Evolutionary conservation across 2,888 invertebrate species (phyloP).

Genomic region (Synanthedon formicaeformis): DNA sequence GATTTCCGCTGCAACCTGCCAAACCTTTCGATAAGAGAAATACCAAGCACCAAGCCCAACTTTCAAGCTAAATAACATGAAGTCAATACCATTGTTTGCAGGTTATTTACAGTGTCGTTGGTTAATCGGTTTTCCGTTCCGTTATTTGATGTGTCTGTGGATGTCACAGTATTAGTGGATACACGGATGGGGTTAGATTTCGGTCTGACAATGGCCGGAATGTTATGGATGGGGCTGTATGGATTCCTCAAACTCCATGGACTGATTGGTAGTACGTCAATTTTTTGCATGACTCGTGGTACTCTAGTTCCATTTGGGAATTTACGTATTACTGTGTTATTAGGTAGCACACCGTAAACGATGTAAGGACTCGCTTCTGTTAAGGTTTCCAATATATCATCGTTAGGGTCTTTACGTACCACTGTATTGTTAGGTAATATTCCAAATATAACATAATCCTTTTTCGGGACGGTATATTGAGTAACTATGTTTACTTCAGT

Average conservation of each 20-base stretch:
- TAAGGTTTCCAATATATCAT: slow-evolving; percentile 74
- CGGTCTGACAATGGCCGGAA: slow-evolving; percentile 69
- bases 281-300: slow-evolving; percentile 73
- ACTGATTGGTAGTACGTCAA: slow-evolving; percentile 72
- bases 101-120: slow-evolving; percentile 70
- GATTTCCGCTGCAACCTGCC: slow-evolving; percentile 13
- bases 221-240: slow-evolving; percentile 72
- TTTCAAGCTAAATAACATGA: slow-evolving; percentile 64
- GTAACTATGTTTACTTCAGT: slow-evolving; percentile 26
- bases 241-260: slow-evolving; percentile 72
- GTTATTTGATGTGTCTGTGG: slow-evolving; percentile 70
- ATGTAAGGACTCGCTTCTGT: slow-evolving; percentile 79
- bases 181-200: slow-evolving; percentile 72
- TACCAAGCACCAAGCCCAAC: slow-evolving; percentile 53
- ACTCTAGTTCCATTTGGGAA: slow-evolving; percentile 84
- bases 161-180: slow-evolving; percentile 76
- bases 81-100: slow-evolving; percentile 65
- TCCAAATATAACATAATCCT: slow-evolving; percentile 81
- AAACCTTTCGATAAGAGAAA: slow-evolving; percentile 19
- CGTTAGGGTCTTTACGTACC: slow-evolving; percentile 79
- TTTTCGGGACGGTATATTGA: slow-evolving; percentile 57
- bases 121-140: slow-evolving; percentile 65
- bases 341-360: slow-evolving; percentile 81
- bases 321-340: slow-evolving; percentile 83
- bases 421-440: slow-evolving; percentile 84